These are phyloP conservation scores for Oophaga pumilio DNA, from an alignment of 2,113 vertebrate genomes.

Conservation along the genomic window DNA sequence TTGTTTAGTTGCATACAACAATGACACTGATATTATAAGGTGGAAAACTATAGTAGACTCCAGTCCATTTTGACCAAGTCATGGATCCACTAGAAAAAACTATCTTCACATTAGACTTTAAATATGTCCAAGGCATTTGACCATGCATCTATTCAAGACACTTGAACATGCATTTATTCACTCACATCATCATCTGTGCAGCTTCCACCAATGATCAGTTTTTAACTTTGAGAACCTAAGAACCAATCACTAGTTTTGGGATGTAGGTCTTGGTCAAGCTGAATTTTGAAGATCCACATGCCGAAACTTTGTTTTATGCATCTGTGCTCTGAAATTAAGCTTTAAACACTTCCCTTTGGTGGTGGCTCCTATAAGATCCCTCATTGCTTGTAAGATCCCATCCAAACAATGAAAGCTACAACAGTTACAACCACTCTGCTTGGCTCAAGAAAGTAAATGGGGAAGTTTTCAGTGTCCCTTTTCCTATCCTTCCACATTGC, in stretches of 20 bases:
- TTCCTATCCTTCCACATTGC: not conserved
- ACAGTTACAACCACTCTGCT: not conserved
- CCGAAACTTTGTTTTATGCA: too few relatives aligned
- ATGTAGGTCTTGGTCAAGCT: too few relatives aligned
- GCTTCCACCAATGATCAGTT: too few relatives aligned
- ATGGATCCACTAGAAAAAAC: not conserved
- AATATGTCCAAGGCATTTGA: not conserved
- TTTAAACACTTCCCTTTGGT: too few relatives aligned
- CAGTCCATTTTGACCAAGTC: not conserved
- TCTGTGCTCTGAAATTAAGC: too few relatives aligned
- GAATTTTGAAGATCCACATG: too few relatives aligned
- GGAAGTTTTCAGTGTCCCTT: not conserved
- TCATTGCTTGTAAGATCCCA: not conserved
- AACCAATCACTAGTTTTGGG: not conserved
- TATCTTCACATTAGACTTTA: not conserved
- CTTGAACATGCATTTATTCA: too few relatives aligned
- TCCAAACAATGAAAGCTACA: not conserved
- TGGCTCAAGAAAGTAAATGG: too few relatives aligned
- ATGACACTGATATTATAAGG: too few relatives aligned
- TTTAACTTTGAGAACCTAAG: not conserved
- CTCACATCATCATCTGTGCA: not conserved
- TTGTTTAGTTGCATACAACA: too few relatives aligned
- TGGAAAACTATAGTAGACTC: too few relatives aligned
- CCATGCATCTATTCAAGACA: too few relatives aligned
- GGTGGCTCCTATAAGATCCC: not conserved